These are phyloP conservation scores for Gnathonemus longibarbis DNA, from an alignment of 2,113 vertebrate species.

Conservation along the genomic window DNA sequence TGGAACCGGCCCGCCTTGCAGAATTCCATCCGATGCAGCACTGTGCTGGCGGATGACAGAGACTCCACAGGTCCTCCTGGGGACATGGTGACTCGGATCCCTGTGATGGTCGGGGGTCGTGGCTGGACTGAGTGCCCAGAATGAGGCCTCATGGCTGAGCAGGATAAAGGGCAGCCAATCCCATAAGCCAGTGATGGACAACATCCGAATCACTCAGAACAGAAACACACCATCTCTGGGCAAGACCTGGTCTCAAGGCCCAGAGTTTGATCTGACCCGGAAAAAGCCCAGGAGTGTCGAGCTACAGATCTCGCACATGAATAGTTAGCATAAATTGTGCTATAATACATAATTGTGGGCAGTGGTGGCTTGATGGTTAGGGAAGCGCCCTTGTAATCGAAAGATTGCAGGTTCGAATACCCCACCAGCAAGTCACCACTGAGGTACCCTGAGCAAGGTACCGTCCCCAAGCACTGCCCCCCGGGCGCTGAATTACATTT, in stretches of 20 bases:
- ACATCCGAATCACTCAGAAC: neutral
- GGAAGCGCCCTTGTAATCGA: too few species aligned
- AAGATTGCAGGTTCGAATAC: too few species aligned
- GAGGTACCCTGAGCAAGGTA: too few species aligned
- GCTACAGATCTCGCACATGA: neutral
- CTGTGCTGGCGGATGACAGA: neutral
- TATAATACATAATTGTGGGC: neutral
- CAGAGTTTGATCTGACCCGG: neutral
- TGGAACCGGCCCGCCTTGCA: neutral
- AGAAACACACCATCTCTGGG: neutral
- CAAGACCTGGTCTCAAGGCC: neutral
- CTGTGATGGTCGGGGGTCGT: neutral
- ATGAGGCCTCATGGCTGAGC: neutral
- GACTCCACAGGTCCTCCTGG: neutral
- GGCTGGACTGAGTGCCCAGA: neutral
- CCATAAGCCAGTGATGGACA: neutral
- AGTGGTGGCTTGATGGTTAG: too few species aligned
- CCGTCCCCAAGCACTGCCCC: too few species aligned
- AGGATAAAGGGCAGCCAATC: neutral
- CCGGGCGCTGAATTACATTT: too few species aligned
- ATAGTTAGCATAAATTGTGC: neutral
- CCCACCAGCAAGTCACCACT: too few species aligned
- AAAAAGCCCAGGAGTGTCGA: neutral
- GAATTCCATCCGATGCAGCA: constrained; percentile 39
- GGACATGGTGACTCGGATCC: neutral